Percentiles rank a stretch among this genome's conserved stretches.
These are phyloP conservation scores for Mycteria americana DNA, from an alignment of 2,797 vertebrate genomes.

Conservation along the genomic window DNA sequence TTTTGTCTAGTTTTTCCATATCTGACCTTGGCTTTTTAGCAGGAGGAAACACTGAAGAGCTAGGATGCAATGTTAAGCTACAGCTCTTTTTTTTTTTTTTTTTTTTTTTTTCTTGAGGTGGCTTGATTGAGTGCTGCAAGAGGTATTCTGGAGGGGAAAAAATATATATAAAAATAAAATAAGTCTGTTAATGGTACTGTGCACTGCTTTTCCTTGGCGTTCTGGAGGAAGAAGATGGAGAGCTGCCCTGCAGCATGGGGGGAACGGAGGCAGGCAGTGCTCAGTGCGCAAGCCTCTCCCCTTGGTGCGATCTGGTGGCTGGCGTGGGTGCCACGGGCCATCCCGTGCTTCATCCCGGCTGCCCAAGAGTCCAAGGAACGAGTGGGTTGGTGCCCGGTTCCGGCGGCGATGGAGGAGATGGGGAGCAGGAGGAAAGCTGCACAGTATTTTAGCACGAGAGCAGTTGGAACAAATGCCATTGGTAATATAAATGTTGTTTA, in stretches of 20 bases:
- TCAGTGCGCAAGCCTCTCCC: neutral
- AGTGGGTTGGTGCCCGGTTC: accelerated
- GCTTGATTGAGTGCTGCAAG: neutral
- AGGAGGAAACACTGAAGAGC: neutral
- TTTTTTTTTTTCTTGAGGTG: neutral
- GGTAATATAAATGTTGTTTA: conserved; percentile 67
- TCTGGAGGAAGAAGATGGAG: neutral
- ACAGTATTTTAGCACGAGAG: neutral
- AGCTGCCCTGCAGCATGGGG: neutral
- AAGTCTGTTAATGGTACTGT: neutral
- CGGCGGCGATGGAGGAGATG: neutral
- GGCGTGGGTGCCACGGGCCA: neutral
- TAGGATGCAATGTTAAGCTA: neutral
- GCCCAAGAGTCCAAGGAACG: neutral
- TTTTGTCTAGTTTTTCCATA: neutral
- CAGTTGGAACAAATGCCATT: conserved; percentile 24
- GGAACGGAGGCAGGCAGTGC: neutral
- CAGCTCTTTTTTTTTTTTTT: neutral
- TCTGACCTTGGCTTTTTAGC: neutral
- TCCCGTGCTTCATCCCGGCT: neutral
- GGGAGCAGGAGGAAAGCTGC: neutral
- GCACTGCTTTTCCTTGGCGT: neutral
- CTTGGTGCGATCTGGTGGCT: neutral
- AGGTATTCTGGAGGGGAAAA: neutral
- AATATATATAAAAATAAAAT: neutral